Conservation (phyloP, 2,797 vertebrate genomes). For the Rallus crepitans region DNA sequence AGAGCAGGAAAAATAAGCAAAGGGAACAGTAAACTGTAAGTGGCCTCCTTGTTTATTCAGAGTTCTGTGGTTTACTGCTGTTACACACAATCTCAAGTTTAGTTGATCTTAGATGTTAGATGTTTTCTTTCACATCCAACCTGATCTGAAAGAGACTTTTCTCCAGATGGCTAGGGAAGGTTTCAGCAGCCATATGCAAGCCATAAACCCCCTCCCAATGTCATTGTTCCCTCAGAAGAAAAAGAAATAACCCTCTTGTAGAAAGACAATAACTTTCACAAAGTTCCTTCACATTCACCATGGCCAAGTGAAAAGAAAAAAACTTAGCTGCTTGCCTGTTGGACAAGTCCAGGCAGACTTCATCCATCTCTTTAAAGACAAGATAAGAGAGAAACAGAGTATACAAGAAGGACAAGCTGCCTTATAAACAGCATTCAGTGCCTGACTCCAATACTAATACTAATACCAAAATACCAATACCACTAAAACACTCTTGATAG, state of each 20-base stretch:
- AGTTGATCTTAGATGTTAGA: not conserved
- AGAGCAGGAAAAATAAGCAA: constrained; percentile 47
- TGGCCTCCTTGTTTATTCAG: constrained; percentile 51
- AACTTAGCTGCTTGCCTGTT: not conserved
- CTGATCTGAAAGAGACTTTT: not conserved
- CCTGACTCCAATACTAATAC: not conserved
- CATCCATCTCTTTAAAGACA: not conserved
- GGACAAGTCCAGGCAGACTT: not conserved
- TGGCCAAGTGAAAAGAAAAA: not conserved
- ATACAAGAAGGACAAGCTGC: not conserved
- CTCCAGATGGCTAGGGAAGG: not conserved
- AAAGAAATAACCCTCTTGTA: not conserved
- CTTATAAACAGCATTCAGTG: not conserved
- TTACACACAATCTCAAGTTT: constrained; percentile 36
- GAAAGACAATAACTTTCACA: not conserved
- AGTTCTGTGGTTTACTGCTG: constrained; percentile 44
- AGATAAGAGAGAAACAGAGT: not conserved
- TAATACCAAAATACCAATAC: not conserved
- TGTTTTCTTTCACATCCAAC: constrained; percentile 14
- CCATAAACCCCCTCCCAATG: not conserved
- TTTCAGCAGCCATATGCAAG: not conserved
- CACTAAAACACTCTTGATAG: not conserved
- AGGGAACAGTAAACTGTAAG: constrained; percentile 30
- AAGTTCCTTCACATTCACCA: not conserved
- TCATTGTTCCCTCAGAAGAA: not conserved